phyloP scores from a whole-genome alignment of 2,113 vertebrate species.

The Ondatra zibethicus region DNA sequence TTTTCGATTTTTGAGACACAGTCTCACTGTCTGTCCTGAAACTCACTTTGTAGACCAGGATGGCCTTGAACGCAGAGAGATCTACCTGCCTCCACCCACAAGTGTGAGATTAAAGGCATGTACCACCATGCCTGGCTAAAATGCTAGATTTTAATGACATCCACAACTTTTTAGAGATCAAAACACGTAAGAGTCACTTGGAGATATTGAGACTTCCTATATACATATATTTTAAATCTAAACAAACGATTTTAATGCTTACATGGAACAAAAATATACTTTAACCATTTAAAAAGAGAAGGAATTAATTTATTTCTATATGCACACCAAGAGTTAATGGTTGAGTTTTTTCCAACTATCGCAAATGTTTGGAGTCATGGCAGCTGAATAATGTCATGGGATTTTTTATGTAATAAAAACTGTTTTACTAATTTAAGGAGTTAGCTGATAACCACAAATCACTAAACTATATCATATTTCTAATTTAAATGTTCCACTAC shows the following conservation, averaged over 20 bases:
- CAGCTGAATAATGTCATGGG: constrained; percentile 36
- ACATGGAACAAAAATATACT: not conserved
- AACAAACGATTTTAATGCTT: not conserved
- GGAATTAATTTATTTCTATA: not conserved
- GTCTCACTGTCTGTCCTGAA: not conserved
- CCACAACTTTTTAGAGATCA: not conserved
- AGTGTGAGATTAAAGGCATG: not conserved
- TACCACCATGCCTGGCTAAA: not conserved
- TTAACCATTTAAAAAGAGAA: not conserved
- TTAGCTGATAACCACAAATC: constrained; percentile 39
- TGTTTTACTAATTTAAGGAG: constrained; percentile 40
- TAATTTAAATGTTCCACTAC: constrained; percentile 41
- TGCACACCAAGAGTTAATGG: constrained; percentile 1
- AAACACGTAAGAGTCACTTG: not conserved
- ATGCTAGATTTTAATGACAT: not conserved
- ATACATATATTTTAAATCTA: not conserved
- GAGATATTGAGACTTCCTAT: not conserved
- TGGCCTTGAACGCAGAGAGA: not conserved
- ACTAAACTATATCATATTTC: constrained; percentile 41
- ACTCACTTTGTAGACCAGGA: not conserved
- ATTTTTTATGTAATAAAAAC: constrained; percentile 37
- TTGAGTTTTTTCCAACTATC: not conserved
- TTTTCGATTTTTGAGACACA: not conserved
- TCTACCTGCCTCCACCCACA: not conserved
- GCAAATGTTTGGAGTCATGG: constrained; percentile 1